Base-by-base conservation (phyloP, 2,113 vertebrate genomes). In the Entomyzon cyanotis region DNA sequence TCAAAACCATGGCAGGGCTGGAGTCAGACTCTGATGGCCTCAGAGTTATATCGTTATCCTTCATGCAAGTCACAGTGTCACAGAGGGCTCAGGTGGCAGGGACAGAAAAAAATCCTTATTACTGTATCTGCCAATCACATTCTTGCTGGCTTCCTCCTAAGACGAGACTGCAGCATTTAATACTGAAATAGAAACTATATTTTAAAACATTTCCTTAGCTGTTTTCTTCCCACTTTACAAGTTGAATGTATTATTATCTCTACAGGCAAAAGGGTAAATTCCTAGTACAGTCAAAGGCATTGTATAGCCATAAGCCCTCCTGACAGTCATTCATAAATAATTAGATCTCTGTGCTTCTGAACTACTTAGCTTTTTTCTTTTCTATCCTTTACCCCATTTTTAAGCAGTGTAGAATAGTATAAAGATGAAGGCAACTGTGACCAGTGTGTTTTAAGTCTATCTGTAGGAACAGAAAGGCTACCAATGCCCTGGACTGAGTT, bases 1-100 rank as follows among this genome's bases (percentile, higher is more conserved):
- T 97, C 86, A 95, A 96, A 96, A 83, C 90, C 56, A 11, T 76
- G 47, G 35, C 91, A 69, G 60, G 75, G n/a, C 60, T 91, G 77
- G 71, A 96, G 89, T 94, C 41, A 27, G 83, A 68, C 84, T 84
- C 55, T 56, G 55, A 65, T 89, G 59, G 58, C 68, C 84, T 94
- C 8, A 1, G 58, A 60, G 70, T 93, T 91, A 20, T 5, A 37
- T 75, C 44, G 6, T 84, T 90, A 65, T 91, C 68, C 88, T 84
- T 93, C 60, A 62, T 65, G 68, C 80, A 92, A 89, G 79, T 70
- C 70, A 46, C 78, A 85, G 37, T 58, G 73, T 70, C 90, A 78
- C 39, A 64, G 59, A 84, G 84, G 70, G 89, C 86, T 95, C 88
- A 96, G 88, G 79, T 96, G 90, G 82, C 83, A 73, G 46, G n/a